Conservation (phyloP, 2,888 invertebrate species). For the Liodrosophila aerea region DNA sequence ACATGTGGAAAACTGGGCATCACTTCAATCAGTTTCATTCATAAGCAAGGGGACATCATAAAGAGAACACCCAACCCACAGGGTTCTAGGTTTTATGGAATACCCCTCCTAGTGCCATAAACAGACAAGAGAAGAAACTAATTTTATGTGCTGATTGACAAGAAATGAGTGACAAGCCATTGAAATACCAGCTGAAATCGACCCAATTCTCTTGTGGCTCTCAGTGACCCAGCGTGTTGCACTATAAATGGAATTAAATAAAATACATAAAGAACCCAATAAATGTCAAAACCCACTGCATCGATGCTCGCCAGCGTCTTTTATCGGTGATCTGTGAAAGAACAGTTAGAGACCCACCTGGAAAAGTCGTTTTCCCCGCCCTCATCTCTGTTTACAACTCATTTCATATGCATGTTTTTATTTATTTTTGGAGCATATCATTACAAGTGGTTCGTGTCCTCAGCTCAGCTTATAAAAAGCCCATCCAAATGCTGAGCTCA, state of each 20-base stretch:
- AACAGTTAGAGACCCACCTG: constrained; percentile 48
- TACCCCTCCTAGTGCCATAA: constrained; percentile 29
- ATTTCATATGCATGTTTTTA: constrained; percentile 39
- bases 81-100: not conserved
- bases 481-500: not conserved
- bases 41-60: no score
- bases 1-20: constrained; percentile 20
- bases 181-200: constrained; percentile 1
- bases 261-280: not conserved
- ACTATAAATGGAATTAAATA: constrained; percentile 1
- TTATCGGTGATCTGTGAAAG: constrained; percentile 46
- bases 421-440: constrained; percentile 21
- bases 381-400: constrained; percentile 11
- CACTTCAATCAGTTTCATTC: constrained; percentile 25
- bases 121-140: constrained; percentile 14
- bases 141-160: constrained; percentile 59
- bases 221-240: not conserved
- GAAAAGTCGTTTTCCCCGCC: constrained; percentile 29
- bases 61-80: constrained; percentile 22
- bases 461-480: constrained; percentile 45
- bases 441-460: constrained; percentile 7
- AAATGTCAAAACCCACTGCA: constrained; percentile 13
- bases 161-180: constrained; percentile 23
- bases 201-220: constrained; percentile 3
- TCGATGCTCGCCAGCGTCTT: constrained; percentile 17